A percentile compares a stretch with the other conserved stretches of the same genome.
Conservation (phyloP, 2,113 vertebrate genomes). For the Tachycineta bicolor region DNA sequence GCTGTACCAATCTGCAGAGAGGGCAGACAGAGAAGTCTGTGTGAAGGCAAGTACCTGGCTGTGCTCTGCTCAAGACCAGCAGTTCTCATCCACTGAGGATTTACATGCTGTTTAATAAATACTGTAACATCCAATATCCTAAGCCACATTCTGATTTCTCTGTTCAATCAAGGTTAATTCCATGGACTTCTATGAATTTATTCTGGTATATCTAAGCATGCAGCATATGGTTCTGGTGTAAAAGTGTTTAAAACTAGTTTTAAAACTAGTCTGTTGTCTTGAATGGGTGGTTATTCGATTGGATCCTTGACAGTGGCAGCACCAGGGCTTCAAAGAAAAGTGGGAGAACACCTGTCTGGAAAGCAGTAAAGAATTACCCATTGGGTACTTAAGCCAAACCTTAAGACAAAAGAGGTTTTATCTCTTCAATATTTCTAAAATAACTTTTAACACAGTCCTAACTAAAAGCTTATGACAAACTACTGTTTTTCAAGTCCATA, state of each 20-base stretch:
- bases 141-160: not conserved
- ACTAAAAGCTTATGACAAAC: conserved; percentile 51
- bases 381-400: not conserved
- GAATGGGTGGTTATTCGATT: not conserved
- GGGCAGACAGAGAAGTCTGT: not conserved
- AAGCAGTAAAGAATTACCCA: not conserved
- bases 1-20: not conserved
- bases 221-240: not conserved
- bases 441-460: conserved; percentile 27
- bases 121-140: not conserved
- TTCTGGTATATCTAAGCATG: not conserved
- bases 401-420: conserved; percentile 8
- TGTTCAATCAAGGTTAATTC: not conserved
- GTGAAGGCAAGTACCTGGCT: not conserved
- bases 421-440: not conserved
- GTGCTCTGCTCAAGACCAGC: not conserved
- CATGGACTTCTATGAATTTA: not conserved
- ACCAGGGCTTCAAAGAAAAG: not conserved
- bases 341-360: conserved; percentile 3
- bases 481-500: conserved; percentile 17
- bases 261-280: not conserved
- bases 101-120: not conserved
- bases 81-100: not conserved
- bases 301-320: not conserved
- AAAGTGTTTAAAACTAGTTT: not conserved